Evolutionary conservation across 2,888 invertebrate genomes (phyloP).

Genomic region (Cistogaster globosa): DNA sequence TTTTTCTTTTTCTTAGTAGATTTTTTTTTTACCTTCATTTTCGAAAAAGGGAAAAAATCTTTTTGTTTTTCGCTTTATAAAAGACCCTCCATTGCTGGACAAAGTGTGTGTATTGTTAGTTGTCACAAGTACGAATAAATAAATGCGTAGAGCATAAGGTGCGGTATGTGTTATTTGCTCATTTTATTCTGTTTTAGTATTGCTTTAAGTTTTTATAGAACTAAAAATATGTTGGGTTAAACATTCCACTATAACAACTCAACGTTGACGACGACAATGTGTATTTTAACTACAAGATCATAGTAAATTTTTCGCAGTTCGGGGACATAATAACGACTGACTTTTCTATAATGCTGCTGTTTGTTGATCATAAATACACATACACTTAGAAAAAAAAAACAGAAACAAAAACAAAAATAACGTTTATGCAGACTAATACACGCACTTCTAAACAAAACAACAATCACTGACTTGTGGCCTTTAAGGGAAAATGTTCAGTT

Average conservation of each 20-base stretch:
- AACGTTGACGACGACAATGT: slow-evolving; percentile 55
- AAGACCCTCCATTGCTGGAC: slow-evolving; percentile 53
- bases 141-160: slow-evolving; percentile 58
- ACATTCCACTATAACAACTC: slow-evolving; percentile 68
- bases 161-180: slow-evolving; percentile 42
- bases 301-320: slow-evolving; percentile 58
- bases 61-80: slow-evolving; percentile 18
- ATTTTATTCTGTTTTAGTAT: slow-evolving; percentile 45
- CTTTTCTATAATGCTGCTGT: slow-evolving; percentile 33
- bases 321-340: slow-evolving; percentile 55
- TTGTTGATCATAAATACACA: slow-evolving; percentile 40
- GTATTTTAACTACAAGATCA: slow-evolving; percentile 48
- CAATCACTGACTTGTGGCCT: slow-evolving; percentile 69
- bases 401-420: neutral
- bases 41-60: slow-evolving; percentile 51
- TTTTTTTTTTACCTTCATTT: slow-evolving; percentile 2
- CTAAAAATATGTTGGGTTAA: slow-evolving; percentile 65
- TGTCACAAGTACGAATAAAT: neutral
- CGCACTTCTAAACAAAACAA: slow-evolving; percentile 30
- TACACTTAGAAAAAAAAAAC: neutral
- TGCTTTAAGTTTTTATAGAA: slow-evolving; percentile 59
- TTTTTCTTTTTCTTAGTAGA: slow-evolving; percentile 1
- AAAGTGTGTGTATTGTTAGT: slow-evolving; percentile 31
- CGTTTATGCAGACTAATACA: slow-evolving; percentile 14
- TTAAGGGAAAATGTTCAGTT: slow-evolving; percentile 71